Base-by-base conservation (phyloP, 2,797 vertebrate species). In the Chloroceryle amazona region DNA sequence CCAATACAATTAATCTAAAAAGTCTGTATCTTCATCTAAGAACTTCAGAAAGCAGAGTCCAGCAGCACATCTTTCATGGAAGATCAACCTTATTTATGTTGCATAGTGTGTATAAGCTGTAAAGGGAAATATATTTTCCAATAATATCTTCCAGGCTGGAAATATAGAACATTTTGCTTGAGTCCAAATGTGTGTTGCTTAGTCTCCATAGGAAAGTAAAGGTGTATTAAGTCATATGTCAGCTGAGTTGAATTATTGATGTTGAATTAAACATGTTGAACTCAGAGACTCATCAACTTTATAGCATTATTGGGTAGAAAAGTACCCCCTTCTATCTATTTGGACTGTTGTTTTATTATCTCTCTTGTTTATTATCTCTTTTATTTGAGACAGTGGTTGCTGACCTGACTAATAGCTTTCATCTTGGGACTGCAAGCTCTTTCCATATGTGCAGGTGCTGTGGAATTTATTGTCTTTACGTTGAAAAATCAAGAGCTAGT, bases 391-490 rank as follows among this genome's bases (percentile, higher is more conserved):
- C 80, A 72, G 54, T 89, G 65, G 54, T 95, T 97, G 65, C 91
- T 95, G 93, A 89, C 72, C 65, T 80, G 65, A 67, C 80, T 93
- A 80, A 93, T 23, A 51, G 49, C 84, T 97, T 91, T 96, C 91
- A 89, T 93, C 81, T 83, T 90, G 46, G 20, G 89, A 42, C 31
- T 88, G 75, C 35, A 65, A 46, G 79, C 89, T 89, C 58, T 73
- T 97, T 78, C 94, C 89, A 80, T 91, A 82, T 96, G 83, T 92
- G 68, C 76, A 92, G 91, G 96, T 96, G 82, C 87, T 93, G 74
- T 93, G 89, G 91, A 95, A 96, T 96, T 93, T 96, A 92, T 74
- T 94, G 74, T 73, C 83, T 75, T 76, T 60, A 65, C n/a, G 61
- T 68, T 92, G 81, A 84, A 89, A 85, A 94, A 76, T 80, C 74